phyloP scores from a whole-genome alignment of 2,797 vertebrate genomes.

The Bradypodion pumilum region DNA sequence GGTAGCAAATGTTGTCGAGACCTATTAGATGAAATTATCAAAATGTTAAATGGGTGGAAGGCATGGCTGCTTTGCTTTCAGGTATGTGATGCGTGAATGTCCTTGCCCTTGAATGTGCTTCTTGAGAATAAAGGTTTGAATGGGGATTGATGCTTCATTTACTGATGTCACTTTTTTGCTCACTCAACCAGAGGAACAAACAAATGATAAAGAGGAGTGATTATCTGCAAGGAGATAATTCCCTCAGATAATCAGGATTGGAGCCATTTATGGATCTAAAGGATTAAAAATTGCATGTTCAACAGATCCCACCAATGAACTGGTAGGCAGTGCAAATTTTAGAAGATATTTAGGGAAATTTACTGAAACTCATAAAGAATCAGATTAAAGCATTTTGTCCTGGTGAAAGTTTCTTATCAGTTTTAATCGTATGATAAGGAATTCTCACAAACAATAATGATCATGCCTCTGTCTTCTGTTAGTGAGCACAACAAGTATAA shows the following conservation, averaged over 20 bases:
- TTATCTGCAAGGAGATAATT: background rate
- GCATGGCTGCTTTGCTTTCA: background rate
- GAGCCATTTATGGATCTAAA: background rate
- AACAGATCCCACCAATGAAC: background rate
- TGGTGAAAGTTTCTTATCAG: background rate
- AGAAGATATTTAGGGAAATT: background rate
- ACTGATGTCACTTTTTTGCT: too few species aligned
- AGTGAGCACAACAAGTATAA: background rate
- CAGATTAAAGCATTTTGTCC: background rate
- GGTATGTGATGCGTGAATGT: background rate
- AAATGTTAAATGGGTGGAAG: background rate
- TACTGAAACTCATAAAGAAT: background rate
- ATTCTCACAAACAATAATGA: background rate
- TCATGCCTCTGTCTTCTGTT: background rate
- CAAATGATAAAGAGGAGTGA: too few species aligned
- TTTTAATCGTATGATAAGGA: background rate
- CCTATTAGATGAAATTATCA: background rate
- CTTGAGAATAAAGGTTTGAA: background rate
- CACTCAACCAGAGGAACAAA: too few species aligned
- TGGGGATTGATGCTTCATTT: background rate
- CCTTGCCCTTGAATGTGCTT: too few species aligned
- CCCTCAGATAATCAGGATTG: background rate
- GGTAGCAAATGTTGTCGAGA: background rate
- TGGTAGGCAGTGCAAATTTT: background rate
- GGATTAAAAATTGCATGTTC: background rate